Base-by-base conservation (phyloP, 2,888 invertebrate species). In the Pseudococcus jackbeardsleyi region DNA sequence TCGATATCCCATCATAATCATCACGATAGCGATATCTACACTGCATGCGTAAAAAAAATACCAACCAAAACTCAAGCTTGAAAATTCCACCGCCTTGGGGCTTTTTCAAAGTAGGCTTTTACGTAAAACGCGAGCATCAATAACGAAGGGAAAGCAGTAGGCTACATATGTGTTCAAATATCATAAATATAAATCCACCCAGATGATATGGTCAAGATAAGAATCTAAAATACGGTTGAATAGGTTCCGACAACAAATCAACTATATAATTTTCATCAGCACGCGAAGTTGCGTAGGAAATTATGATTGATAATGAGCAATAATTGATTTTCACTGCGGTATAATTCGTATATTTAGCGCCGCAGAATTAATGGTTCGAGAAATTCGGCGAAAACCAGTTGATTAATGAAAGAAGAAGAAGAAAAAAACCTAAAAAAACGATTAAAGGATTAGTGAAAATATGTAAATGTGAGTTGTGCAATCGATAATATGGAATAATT, bases 361-460 rank as follows among this genome's bases (percentile, higher is more conserved):
- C 72, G 15, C 15, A 33, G 8, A 33, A 6, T 7, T 11, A 19
- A 15, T 22, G 12, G 64, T 64, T 19, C 22, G 12, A 72, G 33
- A 72, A 33, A 72, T 72, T 72, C 72, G 72, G 15, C 72, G 6
- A 72, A 64, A 64, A 72, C 72, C 33, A 72, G 72, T 33, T 26
- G 72, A 72, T 72, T 72, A 33, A 33, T 33, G 3, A 3, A 33
- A 33, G 26, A 2, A 33, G 3, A 33, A 33, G n/a, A 33, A 26
- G 15, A 26, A 26, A 33, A 72, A 72, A n/a, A 33, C 33, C 8
- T 22, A 9, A 9, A 33, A 33, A 72, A 0, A 33, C 72, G 72
- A 72, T 72, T 72, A 72, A 11, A 33, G 72, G 79, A 82, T 82
- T 46, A 82, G 79, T 82, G 79, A 82, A 82, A 82, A 82, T 82